Evolutionary conservation across 2,888 invertebrate genomes (phyloP), one percentile per base, ranked within the genome.

Genomic region (Campopleginae sp.): DNA sequence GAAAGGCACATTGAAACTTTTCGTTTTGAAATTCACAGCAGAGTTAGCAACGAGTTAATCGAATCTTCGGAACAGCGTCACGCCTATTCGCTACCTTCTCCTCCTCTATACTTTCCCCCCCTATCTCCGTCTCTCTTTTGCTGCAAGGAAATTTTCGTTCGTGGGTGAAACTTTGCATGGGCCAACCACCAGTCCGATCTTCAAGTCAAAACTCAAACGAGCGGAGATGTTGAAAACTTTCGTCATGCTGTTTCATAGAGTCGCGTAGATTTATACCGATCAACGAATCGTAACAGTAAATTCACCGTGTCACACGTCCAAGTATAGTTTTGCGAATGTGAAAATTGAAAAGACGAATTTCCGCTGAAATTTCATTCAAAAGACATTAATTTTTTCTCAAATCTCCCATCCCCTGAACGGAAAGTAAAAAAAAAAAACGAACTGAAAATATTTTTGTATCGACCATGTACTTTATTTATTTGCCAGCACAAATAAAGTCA

Each of bases 31-130:
- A 89, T 88, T 89, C 88, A 80, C 83, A 71, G 75, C 58, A 48
- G 72, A 44, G 86, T 86, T 87, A 78, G 78, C 80, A 80, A 86
- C 84, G 82, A 87, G 87, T 89, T 89, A 89, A 89, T 89, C 89
- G 89, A 89, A 89, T 87, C 88, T 89, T 89, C 89, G 88, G 80
- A 77, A 88, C 87, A 82, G 86, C 83, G 87, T 87, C 84, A 80
- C 82, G 63, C 54, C 79, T 82, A 48, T 58, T 85, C 61, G 58
- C 58, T 58, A 58, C 58, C 27, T 58, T 27, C 23, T 10, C 27
- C 5, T 38, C 8, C 8, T 38, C 38, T 38, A 19, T 46, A 42
- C 63, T 19, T 75, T 51, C 33, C 51, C 33, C 51, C 68, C 61
- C 61, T 31, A 42, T 61, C 66, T 80, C 78, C 46, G 27, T 33